Evolutionary conservation across 2,888 invertebrate species (phyloP).

Genomic region (Tiphia femorata): DNA sequence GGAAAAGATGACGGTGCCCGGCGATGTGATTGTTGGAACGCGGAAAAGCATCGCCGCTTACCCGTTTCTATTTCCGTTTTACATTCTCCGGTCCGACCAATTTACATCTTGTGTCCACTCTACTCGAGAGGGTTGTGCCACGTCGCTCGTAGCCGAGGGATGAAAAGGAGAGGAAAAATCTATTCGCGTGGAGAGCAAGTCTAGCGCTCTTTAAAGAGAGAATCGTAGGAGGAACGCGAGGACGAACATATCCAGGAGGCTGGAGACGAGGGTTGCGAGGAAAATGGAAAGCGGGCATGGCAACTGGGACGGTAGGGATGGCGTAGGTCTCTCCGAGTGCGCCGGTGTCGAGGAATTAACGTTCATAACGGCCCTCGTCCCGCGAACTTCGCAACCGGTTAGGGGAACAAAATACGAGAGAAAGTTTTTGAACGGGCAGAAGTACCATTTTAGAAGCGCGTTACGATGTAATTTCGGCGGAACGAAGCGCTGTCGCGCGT

Average conservation of each 20-base stretch:
- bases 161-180: too few relatives aligned
- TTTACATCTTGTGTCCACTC: too few relatives aligned
- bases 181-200: too few relatives aligned
- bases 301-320: not conserved
- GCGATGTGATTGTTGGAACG: conserved; percentile 57
- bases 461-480: conserved; percentile 56
- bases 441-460: conserved; percentile 47
- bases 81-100: too few relatives aligned
- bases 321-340: not conserved
- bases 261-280: too few relatives aligned
- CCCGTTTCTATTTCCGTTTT: conserved; percentile 57
- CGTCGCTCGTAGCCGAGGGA: too few relatives aligned
- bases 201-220: too few relatives aligned
- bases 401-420: conserved; percentile 7
- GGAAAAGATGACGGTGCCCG: conserved; percentile 32
- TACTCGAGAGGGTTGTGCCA: too few relatives aligned
- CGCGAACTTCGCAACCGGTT: not conserved
- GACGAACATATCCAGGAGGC: too few relatives aligned
- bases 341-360: not conserved
- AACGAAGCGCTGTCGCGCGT: too few relatives aligned
- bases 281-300: too few relatives aligned
- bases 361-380: not conserved
- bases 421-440: conserved; percentile 46
- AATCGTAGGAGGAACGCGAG: too few relatives aligned
- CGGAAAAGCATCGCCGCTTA: conserved; percentile 53